Conservation (phyloP, 1,140 invertebrate genomes). For the Leucophenga varia region DNA sequence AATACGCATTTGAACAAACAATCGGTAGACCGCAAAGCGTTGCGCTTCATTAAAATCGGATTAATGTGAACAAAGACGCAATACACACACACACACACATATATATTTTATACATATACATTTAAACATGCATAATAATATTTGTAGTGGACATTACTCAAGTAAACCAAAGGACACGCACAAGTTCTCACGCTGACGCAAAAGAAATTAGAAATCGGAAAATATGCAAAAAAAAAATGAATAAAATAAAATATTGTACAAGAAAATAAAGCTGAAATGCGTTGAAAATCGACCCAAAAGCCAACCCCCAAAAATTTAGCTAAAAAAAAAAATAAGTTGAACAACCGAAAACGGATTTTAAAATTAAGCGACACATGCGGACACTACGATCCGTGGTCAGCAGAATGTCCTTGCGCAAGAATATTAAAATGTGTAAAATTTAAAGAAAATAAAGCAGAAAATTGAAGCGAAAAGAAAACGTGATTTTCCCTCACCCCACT, state of each 20-base stretch:
- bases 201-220: conserved; percentile 14
- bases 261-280: conserved; percentile 34
- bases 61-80: conserved; percentile 21
- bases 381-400: no score
- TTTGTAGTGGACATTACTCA: conserved; percentile 19
- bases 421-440: conserved; percentile 28
- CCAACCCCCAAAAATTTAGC: conserved; percentile 24
- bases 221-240: conserved; percentile 40
- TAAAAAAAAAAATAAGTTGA: not conserved
- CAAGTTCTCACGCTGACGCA: conserved; percentile 37
- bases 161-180: conserved; percentile 18
- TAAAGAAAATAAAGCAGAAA: conserved; percentile 45
- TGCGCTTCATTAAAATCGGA: conserved; percentile 53
- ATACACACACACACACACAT: conserved; percentile 12
- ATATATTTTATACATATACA: no score
- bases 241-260: no score
- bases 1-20: conserved; percentile 5
- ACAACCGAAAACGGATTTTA: no score
- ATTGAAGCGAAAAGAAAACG: conserved; percentile 32
- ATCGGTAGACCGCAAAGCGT: conserved; percentile 41
- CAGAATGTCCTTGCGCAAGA: no score
- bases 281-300: conserved; percentile 43
- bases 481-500: conserved; percentile 18
- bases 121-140: not conserved
- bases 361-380: no score